A percentile compares a stretch with the other conserved stretches of the same genome.
Conservation (phyloP, 2,113 vertebrate species). For the Varanus komodoensis region DNA sequence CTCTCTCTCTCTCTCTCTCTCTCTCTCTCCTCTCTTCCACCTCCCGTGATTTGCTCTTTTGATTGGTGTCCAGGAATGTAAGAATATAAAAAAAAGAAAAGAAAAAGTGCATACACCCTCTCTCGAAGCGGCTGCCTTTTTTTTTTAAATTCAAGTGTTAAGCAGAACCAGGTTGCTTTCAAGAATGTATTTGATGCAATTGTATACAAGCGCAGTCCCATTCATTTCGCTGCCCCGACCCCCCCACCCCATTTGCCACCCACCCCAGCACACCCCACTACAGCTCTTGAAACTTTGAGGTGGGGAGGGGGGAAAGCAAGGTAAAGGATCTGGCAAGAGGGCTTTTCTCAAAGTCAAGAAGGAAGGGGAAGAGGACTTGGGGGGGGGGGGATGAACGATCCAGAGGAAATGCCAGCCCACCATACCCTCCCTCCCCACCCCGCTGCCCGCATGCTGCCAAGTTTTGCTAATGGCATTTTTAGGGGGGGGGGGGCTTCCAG, state of each 20-base stretch:
- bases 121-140: constrained; percentile 49
- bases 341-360: background rate
- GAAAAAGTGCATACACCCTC: constrained; percentile 51
- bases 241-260: background rate
- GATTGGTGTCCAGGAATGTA: constrained; percentile 71
- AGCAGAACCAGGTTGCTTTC: constrained; percentile 71
- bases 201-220: constrained; percentile 56
- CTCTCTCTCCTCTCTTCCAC: constrained; percentile 51
- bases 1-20: constrained; percentile 37
- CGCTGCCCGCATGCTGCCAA: constrained; percentile 39
- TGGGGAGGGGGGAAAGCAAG: constrained; percentile 18
- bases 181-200: constrained; percentile 65
- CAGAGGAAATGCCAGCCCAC: constrained; percentile 26
- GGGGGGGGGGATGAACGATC: background rate
- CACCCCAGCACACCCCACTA: background rate
- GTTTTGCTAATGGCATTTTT: constrained; percentile 45
- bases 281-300: constrained; percentile 15
- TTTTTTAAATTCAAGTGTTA: constrained; percentile 54
- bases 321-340: constrained; percentile 11
- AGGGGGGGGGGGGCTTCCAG: background rate
- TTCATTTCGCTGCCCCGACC: constrained; percentile 52
- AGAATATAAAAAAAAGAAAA: constrained; percentile 43
- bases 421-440: background rate
- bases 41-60: constrained; percentile 69
- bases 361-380: background rate